Evolutionary conservation across 2,113 vertebrate species (phyloP), one percentile per base, ranked within the genome.

Genomic region (Brachirus orientalis): DNA sequence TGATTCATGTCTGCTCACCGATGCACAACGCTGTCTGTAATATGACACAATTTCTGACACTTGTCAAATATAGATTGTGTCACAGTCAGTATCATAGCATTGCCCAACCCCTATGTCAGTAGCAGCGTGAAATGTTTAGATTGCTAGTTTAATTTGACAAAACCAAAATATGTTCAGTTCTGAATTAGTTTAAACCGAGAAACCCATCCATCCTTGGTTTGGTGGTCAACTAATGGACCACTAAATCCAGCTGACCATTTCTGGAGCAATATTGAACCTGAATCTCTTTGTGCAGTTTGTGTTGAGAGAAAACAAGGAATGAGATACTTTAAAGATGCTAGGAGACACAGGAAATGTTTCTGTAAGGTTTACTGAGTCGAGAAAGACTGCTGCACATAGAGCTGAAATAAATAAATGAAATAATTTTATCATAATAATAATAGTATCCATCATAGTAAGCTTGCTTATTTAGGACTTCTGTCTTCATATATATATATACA

Each of bases 331-430:
- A 83, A 82, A 79, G 64, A 89, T 20, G 47, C 78, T 28, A 44
- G 13, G 63, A 75, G 84, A 83, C 86, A 86, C 82, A 70, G 54
- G 67, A 76, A 80, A 86, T 87, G 67, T 88, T 93, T 93, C 89
- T 86, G 78, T 87, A 90, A 82, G 84, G 87, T 93, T 94, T 92
- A 94, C 92, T 94, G 90, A 91, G 89, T 91, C 90, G 56, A 89
- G 84, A 92, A 91, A 92, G 89, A 90, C 89, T 90, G 90, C 90
- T 88, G 77, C 90, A 93, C 90, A 92, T 88, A 90, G 86, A 92
- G 86, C 89, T 93, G 90, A 92, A 94, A 94, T 94, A 94, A 94
- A 94, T 94, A 93, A 92, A 90, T 90, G 90, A 92, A 93, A 93
- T 93, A 92, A 88, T 91, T 92, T 94, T 91, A 91, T 91, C 88